A percentile compares a stretch with the other conserved stretches of the same genome.
phyloP scores from a whole-genome alignment of 2,797 vertebrate genomes.

The Galagoides demidoff region DNA sequence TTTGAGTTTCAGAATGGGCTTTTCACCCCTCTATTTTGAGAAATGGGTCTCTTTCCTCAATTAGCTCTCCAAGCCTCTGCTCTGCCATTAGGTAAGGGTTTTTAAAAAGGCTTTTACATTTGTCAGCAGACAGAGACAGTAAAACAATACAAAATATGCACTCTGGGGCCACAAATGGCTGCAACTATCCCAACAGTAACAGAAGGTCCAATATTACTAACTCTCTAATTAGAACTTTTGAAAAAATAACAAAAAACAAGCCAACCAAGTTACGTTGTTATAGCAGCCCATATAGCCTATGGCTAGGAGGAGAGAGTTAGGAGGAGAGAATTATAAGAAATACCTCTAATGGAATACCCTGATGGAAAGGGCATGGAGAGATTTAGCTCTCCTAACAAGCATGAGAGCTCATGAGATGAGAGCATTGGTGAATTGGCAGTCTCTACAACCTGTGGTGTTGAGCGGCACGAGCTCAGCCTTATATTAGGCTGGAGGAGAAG shows the following conservation, averaged over 20 bases:
- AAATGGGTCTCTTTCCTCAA: not conserved
- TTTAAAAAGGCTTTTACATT: not conserved
- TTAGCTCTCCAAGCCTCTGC: not conserved
- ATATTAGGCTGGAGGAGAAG: too few species aligned
- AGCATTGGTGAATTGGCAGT: too few species aligned
- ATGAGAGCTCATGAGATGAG: too few species aligned
- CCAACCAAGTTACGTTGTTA: not conserved
- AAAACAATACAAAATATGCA: not conserved
- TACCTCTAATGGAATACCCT: too few species aligned
- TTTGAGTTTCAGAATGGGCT: not conserved
- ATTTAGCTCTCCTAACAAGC: too few species aligned
- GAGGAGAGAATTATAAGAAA: too few species aligned
- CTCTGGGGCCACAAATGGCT: not conserved
- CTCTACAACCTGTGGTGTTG: too few species aligned
- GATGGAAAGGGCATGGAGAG: too few species aligned
- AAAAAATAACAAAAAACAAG: not conserved
- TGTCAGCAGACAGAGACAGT: not conserved
- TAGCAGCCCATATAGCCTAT: too few species aligned
- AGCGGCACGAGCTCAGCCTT: too few species aligned
- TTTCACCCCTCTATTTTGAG: not conserved
- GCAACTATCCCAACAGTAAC: not conserved
- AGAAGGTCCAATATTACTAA: not conserved
- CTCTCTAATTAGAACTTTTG: not conserved
- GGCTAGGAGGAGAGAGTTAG: too few species aligned
- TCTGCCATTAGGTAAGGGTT: too few species aligned